Evolutionary conservation across 1,140 invertebrate species (phyloP).

Genomic region (Probaryconus sp.): DNA sequence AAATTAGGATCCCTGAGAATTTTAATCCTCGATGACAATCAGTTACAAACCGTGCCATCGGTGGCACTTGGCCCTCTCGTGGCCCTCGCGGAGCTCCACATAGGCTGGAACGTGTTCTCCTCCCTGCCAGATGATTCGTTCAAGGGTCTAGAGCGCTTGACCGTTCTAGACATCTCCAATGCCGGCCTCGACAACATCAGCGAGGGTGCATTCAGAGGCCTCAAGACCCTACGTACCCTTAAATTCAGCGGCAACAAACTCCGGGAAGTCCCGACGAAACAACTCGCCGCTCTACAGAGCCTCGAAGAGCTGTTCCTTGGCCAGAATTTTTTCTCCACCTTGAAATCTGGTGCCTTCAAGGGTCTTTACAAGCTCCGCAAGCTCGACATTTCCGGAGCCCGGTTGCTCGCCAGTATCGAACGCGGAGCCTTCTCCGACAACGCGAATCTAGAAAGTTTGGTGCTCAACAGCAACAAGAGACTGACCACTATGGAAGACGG

Average conservation of each 20-base stretch:
- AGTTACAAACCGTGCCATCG: constrained; percentile 86
- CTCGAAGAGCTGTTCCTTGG: constrained; percentile 89
- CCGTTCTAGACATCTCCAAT: constrained; percentile 87
- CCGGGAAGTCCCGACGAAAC: constrained; percentile 84
- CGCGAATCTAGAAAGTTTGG: constrained; percentile 87
- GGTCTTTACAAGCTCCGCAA: constrained; percentile 86
- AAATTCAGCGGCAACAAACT: constrained; percentile 89
- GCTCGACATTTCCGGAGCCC: constrained; percentile 87
- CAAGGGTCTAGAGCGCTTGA: constrained; percentile 84
- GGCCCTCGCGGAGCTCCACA: constrained; percentile 88
- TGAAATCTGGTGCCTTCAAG: constrained; percentile 85
- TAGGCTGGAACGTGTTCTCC: constrained; percentile 89
- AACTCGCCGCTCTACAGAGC: constrained; percentile 83
- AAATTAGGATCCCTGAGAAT: constrained; percentile 86
- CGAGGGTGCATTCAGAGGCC: constrained; percentile 85
- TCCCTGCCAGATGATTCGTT: constrained; percentile 86
- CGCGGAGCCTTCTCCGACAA: constrained; percentile 88
- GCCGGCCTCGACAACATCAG: constrained; percentile 88
- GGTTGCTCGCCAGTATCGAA: constrained; percentile 83
- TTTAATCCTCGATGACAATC: constrained; percentile 91
- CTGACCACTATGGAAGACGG: constrained; percentile 85
- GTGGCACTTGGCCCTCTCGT: constrained; percentile 84
- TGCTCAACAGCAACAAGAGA: constrained; percentile 87
- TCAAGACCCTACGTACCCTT: constrained; percentile 85
- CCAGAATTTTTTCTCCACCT: constrained; percentile 86